Evolutionary conservation across 1,140 invertebrate genomes (phyloP).

Genomic region (Micrasema minimum): DNA sequence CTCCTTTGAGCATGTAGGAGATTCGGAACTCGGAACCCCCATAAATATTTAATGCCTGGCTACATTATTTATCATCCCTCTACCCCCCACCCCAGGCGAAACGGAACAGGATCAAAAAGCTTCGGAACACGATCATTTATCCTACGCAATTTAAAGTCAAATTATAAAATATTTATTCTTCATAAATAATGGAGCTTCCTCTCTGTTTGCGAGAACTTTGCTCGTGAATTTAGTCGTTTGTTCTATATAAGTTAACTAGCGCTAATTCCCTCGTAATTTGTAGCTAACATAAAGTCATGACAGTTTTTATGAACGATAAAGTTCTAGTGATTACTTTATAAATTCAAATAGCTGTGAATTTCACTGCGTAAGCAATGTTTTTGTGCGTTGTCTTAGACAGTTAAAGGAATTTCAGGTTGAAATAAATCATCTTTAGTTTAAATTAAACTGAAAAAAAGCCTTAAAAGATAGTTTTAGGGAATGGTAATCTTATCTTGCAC

Average conservation of each 20-base stretch:
- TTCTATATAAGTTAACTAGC: not conserved
- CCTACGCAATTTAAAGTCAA: conserved; percentile 31
- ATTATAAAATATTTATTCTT: conserved; percentile 35
- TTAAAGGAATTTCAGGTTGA: too few relatives aligned
- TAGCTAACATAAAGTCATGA: too few relatives aligned
- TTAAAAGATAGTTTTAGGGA: too few relatives aligned
- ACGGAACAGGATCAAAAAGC: conserved; percentile 26
- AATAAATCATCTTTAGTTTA: too few relatives aligned
- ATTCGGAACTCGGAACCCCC: conserved; percentile 17
- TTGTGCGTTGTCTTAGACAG: too few relatives aligned
- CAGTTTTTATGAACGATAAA: too few relatives aligned
- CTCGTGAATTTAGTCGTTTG: not conserved
- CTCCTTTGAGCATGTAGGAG: not conserved
- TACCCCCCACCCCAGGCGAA: not conserved
- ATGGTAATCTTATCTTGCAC: too few relatives aligned
- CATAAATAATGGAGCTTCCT: not conserved
- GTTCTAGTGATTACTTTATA: too few relatives aligned
- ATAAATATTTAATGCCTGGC: conserved; percentile 28
- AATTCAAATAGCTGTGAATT: too few relatives aligned
- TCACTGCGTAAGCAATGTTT: too few relatives aligned
- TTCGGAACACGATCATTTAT: conserved; percentile 23
- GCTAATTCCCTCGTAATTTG: too few relatives aligned
- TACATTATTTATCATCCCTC: conserved; percentile 24
- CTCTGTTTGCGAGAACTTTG: conserved; percentile 5
- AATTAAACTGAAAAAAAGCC: too few relatives aligned